Base-by-base conservation (phyloP, 2,113 vertebrate genomes). In the Variabilichromis moorii region DNA sequence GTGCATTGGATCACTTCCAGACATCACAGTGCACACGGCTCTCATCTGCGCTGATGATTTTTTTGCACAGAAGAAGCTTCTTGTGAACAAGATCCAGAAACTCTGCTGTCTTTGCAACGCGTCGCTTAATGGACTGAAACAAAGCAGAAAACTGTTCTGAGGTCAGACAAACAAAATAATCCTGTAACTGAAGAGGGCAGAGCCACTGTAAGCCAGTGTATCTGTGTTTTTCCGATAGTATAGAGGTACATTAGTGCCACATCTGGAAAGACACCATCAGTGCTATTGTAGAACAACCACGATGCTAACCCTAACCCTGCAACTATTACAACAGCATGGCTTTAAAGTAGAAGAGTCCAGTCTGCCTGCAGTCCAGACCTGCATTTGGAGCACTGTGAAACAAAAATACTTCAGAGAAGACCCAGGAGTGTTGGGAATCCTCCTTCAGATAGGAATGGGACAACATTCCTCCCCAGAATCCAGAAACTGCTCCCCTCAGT, bases 1-100 rank as follows among this genome's bases (percentile, higher is more conserved):
- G 55, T 28, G 55, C 26, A 59, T 9, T 14, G 26, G 55, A 59
- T 16, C 55, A 59, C 55, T 28, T 59, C 12, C 54, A 26, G 7
- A 57, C 12, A 57, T 57, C 26, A 31, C 55, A 2, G 55, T 59
- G 55, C 13, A 68, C 63, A 33, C 59, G 0, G 9, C 9, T 35
- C 31, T 19, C 4, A 40, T 6, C 19, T 21, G 35, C 0, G 2
- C n/a, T 13, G n/a, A 68, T 40, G 63, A 19, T 5, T 14, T 57
- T 21, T 11, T 2, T 40, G 11, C 19, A 66, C 19, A 66, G 61
- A 37, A 37, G 61, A 8, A 68, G 33, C 33, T 37, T n/a, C 19
- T 2, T 21, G 33, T 66, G 61, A 68, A 37, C 33, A 37, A 68
- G 33, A 37, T 40, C 19, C 33, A 68, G 33, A 40, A 68, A 37